Conservation (phyloP, 2,113 vertebrate genomes). For the Microcebus ravelobensis region DNA sequence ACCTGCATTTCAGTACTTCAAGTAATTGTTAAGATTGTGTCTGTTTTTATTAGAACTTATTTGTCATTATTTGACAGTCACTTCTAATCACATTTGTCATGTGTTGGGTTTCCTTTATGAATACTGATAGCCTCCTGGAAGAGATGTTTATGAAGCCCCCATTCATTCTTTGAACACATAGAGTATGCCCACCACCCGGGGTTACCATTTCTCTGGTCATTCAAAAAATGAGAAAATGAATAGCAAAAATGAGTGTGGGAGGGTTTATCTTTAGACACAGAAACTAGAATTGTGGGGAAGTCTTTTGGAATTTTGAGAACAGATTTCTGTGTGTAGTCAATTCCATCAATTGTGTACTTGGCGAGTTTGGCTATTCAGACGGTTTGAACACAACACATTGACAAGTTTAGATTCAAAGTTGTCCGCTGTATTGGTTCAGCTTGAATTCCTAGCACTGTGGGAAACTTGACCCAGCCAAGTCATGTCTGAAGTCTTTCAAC, state of each 20-base stretch:
- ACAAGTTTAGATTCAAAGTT: constrained; percentile 43
- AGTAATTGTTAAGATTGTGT: constrained; percentile 79
- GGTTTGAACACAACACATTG: constrained; percentile 19
- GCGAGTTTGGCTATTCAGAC: background rate
- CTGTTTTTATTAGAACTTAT: constrained; percentile 80
- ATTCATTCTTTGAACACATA: constrained; percentile 46
- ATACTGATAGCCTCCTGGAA: constrained; percentile 59
- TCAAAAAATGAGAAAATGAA: constrained; percentile 52
- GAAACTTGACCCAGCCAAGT: constrained; percentile 50
- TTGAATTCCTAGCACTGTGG: constrained; percentile 27
- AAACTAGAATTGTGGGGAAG: constrained; percentile 16
- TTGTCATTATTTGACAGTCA: constrained; percentile 76
- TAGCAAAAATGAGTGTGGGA: background rate
- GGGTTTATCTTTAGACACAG: constrained; percentile 37
- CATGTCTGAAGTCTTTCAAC: constrained; percentile 22
- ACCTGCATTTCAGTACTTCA: constrained; percentile 76
- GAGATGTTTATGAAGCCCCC: background rate
- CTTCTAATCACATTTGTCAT: constrained; percentile 76
- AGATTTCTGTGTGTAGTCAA: background rate
- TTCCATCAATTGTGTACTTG: background rate
- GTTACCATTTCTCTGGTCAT: background rate
- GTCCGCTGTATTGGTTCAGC: constrained; percentile 15
- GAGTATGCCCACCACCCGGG: constrained; percentile 50
- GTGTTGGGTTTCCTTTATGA: constrained; percentile 55
- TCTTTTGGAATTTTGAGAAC: constrained; percentile 30